These are phyloP conservation scores for Pseudomyrmex cubaensis DNA, from an alignment of 1,140 invertebrate genomes.

Conservation along the genomic window DNA sequence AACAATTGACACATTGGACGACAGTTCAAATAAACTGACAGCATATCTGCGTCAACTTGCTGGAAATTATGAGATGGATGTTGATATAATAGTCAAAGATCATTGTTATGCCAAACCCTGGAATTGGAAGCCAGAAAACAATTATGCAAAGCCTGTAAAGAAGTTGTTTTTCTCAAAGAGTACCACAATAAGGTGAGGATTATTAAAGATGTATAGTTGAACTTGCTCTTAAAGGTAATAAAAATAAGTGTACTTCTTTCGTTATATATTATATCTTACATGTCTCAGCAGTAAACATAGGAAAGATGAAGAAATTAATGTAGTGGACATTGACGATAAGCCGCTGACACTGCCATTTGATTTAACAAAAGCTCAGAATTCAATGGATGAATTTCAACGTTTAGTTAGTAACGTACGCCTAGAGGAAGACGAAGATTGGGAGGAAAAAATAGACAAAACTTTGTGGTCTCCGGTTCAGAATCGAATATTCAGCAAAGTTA, in stretches of 20 bases:
- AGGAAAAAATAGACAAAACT: conserved; percentile 88
- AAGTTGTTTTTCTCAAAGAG: conserved; percentile 84
- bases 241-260: not conserved
- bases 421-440: conserved; percentile 89
- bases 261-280: conserved; percentile 27
- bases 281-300: conserved; percentile 59
- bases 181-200: conserved; percentile 66
- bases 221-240: not conserved
- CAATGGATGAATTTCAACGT: conserved; percentile 91
- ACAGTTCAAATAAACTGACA: conserved; percentile 79
- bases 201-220: conserved; percentile 18
- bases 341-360: conserved; percentile 86
- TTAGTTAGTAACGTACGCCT: conserved; percentile 88
- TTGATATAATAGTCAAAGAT: conserved; percentile 85
- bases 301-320: conserved; percentile 84
- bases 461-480: conserved; percentile 89
- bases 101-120: conserved; percentile 90
- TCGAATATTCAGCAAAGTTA: conserved; percentile 88
- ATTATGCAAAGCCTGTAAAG: conserved; percentile 88
- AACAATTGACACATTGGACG: conserved; percentile 77
- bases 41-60: conserved; percentile 80
- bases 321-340: conserved; percentile 78
- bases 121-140: conserved; percentile 89
- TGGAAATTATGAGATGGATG: conserved; percentile 79
- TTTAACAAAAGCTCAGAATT: conserved; percentile 86